phyloP scores from a whole-genome alignment of 2,888 invertebrate genomes.

The Acleris literana region DNA sequence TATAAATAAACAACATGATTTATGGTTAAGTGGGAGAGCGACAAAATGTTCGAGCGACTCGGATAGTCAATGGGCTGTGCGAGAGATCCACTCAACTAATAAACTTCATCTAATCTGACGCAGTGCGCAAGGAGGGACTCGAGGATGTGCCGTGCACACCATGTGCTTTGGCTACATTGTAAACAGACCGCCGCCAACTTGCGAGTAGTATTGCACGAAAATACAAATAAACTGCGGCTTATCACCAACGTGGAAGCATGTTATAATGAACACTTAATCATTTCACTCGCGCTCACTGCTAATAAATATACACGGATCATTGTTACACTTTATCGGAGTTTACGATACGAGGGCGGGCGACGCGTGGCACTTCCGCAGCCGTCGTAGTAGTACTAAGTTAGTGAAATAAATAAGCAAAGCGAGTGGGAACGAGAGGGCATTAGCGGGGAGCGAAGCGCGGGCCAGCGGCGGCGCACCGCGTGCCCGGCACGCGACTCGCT shows the following conservation, averaged over 20 bases:
- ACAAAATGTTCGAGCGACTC: constrained; percentile 7
- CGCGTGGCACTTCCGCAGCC: constrained; percentile 65
- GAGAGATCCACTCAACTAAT: constrained; percentile 35
- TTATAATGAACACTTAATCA: constrained; percentile 48
- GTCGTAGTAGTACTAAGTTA: constrained; percentile 69
- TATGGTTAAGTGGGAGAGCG: constrained; percentile 10
- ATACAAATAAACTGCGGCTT: constrained; percentile 45
- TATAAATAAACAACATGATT: constrained; percentile 17
- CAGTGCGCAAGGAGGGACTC: constrained; percentile 58
- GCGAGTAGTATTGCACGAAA: constrained; percentile 47
- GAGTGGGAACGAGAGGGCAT: constrained; percentile 67
- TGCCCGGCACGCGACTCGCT: constrained; percentile 40
- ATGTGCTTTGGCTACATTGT: constrained; percentile 60
- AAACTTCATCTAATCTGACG: constrained; percentile 62
- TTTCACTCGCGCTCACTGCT: constrained; percentile 51
- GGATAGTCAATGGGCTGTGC: constrained; percentile 32
- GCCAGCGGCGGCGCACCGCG: constrained; percentile 42
- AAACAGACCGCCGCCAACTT: constrained; percentile 56
- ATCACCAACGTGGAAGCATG: constrained; percentile 38
- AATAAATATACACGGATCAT: constrained; percentile 59
- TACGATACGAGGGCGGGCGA: constrained; percentile 50
- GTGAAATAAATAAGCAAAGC: constrained; percentile 61
- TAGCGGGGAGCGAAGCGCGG: constrained; percentile 48
- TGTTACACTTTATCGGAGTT: constrained; percentile 49
- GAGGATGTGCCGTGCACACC: constrained; percentile 50